Conservation (phyloP, 2,113 vertebrate genomes). For the Acrocephalus arundinaceus region DNA sequence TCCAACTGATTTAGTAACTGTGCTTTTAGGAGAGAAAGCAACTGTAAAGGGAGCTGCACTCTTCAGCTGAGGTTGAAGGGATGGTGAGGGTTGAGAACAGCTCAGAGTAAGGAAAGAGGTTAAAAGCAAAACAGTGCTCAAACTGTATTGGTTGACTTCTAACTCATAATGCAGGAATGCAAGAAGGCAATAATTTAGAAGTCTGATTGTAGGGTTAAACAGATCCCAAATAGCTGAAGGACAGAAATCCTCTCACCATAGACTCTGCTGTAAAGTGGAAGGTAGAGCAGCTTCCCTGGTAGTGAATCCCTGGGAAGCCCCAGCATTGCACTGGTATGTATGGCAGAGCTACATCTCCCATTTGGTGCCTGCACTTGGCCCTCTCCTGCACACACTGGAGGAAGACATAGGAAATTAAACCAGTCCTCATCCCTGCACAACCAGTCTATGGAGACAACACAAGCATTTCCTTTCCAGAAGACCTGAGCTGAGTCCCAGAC, state of each 20-base stretch:
- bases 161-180: background rate
- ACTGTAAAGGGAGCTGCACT: background rate
- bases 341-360: background rate
- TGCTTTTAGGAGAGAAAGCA: background rate
- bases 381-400: background rate
- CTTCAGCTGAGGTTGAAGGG: background rate
- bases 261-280: background rate
- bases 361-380: background rate
- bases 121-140: background rate
- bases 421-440: background rate
- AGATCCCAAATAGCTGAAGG: background rate
- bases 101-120: background rate
- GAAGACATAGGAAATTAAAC: background rate
- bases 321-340: accelerated
- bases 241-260: background rate
- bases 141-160: background rate
- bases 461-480: background rate
- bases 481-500: background rate
- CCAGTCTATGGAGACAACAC: background rate
- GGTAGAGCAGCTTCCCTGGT: background rate
- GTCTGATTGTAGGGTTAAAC: background rate
- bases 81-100: background rate
- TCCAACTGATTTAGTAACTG: background rate
- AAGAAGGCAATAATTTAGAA: background rate
- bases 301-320: background rate